Evolutionary conservation across 2,888 invertebrate genomes (phyloP).

Genomic region (Thymelicus lineola): DNA sequence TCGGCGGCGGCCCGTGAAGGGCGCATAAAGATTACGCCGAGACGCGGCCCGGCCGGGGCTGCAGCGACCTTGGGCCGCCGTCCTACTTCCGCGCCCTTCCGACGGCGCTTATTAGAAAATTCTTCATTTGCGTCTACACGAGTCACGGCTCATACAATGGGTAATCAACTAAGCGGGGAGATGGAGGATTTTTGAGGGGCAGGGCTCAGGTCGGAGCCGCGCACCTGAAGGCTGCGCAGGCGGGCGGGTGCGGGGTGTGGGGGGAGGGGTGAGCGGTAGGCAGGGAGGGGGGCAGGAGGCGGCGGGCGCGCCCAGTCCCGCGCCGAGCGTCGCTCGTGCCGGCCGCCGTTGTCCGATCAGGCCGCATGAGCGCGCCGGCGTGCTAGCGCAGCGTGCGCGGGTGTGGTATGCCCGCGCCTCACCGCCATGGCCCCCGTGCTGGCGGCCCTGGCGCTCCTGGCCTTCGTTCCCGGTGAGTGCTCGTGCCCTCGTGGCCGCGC

Average conservation of each 20-base stretch:
- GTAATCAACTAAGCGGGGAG: slow-evolving; percentile 41
- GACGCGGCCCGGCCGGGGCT: slow-evolving; percentile 56
- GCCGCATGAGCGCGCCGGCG: slow-evolving; percentile 80
- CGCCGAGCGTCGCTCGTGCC: slow-evolving; percentile 78
- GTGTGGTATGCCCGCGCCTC: slow-evolving; percentile 84
- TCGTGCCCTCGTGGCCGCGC: slow-evolving; percentile 53
- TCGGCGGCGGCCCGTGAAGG: slow-evolving; percentile 54
- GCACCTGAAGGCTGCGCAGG: slow-evolving; percentile 67
- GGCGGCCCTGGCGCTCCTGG: slow-evolving; percentile 79
- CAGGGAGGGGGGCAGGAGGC: slow-evolving; percentile 44
- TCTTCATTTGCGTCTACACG: slow-evolving; percentile 42
- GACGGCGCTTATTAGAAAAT: slow-evolving; percentile 43
- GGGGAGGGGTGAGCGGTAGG: slow-evolving; percentile 47
- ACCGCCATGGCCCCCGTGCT: slow-evolving; percentile 78
- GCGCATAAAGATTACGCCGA: slow-evolving; percentile 58
- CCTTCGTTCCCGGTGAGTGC: slow-evolving; percentile 80
- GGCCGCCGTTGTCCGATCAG: slow-evolving; percentile 64
- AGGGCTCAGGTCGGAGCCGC: slow-evolving; percentile 54
- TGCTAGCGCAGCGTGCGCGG: slow-evolving; percentile 83
- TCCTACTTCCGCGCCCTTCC: slow-evolving; percentile 57
- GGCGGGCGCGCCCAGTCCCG: slow-evolving; percentile 72
- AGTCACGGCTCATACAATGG: slow-evolving; percentile 40
- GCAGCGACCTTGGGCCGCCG: slow-evolving; percentile 69
- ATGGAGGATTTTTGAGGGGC: slow-evolving; percentile 53
- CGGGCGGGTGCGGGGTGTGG: slow-evolving; percentile 52